phyloP scores from a whole-genome alignment of 2,113 vertebrate genomes.

The Petromus typicus region DNA sequence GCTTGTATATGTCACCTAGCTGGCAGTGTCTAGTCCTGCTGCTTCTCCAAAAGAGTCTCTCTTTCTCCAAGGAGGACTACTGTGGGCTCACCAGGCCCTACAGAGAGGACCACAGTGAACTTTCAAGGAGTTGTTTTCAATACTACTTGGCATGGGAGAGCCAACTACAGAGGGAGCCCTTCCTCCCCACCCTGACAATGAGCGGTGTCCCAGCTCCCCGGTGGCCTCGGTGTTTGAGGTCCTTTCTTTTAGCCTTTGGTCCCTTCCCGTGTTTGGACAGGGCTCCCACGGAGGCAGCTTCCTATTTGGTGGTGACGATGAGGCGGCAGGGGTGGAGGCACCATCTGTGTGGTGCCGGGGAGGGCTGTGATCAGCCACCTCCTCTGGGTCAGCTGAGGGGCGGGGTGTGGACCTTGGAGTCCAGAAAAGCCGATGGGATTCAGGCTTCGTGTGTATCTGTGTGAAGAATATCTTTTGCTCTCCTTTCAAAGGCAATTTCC shows the following conservation, averaged over 20 bases:
- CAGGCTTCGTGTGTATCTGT: not conserved
- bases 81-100: not conserved
- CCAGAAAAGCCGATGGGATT: not conserved
- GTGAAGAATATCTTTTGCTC: not conserved
- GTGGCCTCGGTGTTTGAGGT: not conserved
- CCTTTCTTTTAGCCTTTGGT: not conserved
- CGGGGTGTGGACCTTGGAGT: accelerated
- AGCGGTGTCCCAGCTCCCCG: not conserved
- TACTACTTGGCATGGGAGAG: not conserved
- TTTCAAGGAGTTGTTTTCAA: not conserved
- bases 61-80: not conserved
- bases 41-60: accelerated
- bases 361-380: too few relatives aligned
- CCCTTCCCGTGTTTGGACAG: not conserved
- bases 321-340: not conserved
- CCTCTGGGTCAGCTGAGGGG: not conserved
- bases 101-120: not conserved
- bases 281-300: not conserved
- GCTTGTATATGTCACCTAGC: too few relatives aligned
- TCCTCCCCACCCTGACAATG: not conserved
- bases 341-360: accelerated
- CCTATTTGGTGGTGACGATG: not conserved
- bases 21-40: not conserved
- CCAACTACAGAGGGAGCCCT: not conserved
- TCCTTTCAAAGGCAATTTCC: not conserved